These are phyloP conservation scores for Lindbergichthys nudifrons DNA, from an alignment of 2,797 vertebrate species.

Conservation along the genomic window DNA sequence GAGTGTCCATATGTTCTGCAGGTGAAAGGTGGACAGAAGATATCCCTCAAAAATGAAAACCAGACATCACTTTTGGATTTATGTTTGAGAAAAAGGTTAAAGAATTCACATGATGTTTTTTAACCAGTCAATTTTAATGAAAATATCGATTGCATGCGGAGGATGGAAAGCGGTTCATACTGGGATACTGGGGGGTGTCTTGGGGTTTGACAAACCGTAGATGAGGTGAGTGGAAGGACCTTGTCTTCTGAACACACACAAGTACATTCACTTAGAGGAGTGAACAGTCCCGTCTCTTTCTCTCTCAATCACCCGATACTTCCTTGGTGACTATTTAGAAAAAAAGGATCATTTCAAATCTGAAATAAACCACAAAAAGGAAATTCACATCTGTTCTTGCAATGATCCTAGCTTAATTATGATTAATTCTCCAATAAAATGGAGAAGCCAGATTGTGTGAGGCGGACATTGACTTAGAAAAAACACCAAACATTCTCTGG, in stretches of 20 bases:
- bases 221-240: constrained; percentile 20
- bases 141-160: constrained; percentile 29
- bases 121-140: constrained; percentile 33
- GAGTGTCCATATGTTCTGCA: constrained; percentile 59
- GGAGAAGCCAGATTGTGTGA: not conserved
- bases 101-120: constrained; percentile 13
- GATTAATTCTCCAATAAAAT: constrained; percentile 20
- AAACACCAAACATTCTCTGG: not conserved
- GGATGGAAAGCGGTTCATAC: constrained; percentile 29
- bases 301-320: constrained; percentile 59
- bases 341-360: constrained; percentile 49
- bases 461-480: not conserved
- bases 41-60: constrained; percentile 5
- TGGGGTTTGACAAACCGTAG: constrained; percentile 33
- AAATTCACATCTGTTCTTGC: constrained; percentile 57
- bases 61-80: constrained; percentile 25
- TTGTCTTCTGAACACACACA: constrained; percentile 43
- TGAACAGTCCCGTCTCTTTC: constrained; percentile 23
- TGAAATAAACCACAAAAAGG: constrained; percentile 45
- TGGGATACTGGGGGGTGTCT: not conserved
- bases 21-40: constrained; percentile 23
- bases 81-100: constrained; percentile 15
- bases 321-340: constrained; percentile 44
- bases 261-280: constrained; percentile 62
- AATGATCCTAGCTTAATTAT: constrained; percentile 42